Evolutionary conservation across 2,888 invertebrate genomes (phyloP).

Genomic region (Prosopocoilus inquinatus): DNA sequence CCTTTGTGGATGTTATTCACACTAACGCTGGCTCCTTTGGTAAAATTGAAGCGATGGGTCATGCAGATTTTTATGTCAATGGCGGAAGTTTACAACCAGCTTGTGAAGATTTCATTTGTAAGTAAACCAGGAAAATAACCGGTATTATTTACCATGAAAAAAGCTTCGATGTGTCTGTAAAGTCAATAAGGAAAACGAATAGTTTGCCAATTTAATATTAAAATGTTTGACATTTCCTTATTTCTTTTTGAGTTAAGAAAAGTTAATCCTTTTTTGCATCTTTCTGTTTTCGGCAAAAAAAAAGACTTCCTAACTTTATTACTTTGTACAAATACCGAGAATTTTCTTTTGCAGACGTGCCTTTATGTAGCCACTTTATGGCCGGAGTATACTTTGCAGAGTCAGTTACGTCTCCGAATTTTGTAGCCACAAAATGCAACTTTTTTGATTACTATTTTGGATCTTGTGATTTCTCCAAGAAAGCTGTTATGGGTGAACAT

Average conservation of each 20-base stretch:
- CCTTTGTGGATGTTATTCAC: constrained; percentile 86
- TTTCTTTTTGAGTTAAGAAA: too few relatives aligned
- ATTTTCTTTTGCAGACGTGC: constrained; percentile 49
- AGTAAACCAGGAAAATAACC: too few relatives aligned
- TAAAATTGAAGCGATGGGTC: constrained; percentile 57
- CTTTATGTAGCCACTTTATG: constrained; percentile 62
- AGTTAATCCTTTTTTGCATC: neutral
- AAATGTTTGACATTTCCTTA: neutral
- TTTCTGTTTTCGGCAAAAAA: neutral
- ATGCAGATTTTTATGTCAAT: constrained; percentile 64
- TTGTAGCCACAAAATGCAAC: constrained; percentile 62
- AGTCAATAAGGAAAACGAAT: too few relatives aligned
- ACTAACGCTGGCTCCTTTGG: constrained; percentile 68
- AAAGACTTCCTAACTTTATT: too few relatives aligned
- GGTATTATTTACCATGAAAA: neutral
- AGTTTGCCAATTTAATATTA: neutral
- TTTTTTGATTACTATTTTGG: constrained; percentile 57
- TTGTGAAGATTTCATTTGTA: constrained; percentile 68
- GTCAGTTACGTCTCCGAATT: constrained; percentile 57
- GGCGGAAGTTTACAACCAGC: constrained; percentile 68
- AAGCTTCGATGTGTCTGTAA: too few relatives aligned
- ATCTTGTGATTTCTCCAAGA: constrained; percentile 46
- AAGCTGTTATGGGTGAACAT: constrained; percentile 45
- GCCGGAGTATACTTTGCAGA: constrained; percentile 63
- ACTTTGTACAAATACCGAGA: neutral